Percentiles rank a stretch among this genome's conserved stretches.
Conservation (phyloP, 2,888 invertebrate genomes). For the Sarcophaga variegata region DNA sequence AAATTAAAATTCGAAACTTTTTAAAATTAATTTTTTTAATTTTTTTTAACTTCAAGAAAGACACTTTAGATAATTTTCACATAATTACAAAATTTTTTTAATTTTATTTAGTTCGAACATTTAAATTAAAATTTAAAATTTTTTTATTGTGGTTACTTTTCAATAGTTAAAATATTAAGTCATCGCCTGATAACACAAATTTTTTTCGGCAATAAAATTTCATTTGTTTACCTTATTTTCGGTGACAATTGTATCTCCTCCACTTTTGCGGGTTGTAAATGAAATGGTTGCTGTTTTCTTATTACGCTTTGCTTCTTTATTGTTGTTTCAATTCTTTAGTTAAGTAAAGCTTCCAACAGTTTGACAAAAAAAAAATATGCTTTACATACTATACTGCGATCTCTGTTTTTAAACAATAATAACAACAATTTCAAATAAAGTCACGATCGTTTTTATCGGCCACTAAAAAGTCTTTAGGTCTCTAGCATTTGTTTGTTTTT, state of each 20-base stretch:
- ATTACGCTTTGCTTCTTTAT: too few relatives aligned
- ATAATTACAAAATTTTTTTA: too few relatives aligned
- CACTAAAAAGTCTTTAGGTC: not conserved
- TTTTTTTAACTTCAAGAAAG: too few relatives aligned
- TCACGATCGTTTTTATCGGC: slow-evolving; percentile 38
- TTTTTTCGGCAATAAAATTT: not conserved
- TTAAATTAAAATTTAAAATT: too few relatives aligned
- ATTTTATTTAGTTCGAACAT: too few relatives aligned
- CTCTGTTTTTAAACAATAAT: slow-evolving; percentile 1
- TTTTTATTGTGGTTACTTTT: too few relatives aligned
- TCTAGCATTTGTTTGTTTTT: not conserved
- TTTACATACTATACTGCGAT: not conserved
- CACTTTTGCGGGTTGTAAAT: not conserved
- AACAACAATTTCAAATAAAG: slow-evolving; percentile 32
- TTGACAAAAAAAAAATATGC: not conserved
- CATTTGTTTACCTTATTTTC: not conserved
- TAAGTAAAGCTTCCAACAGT: not conserved
- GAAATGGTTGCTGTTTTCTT: not conserved
- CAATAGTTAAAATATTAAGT: too few relatives aligned
- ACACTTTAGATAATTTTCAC: too few relatives aligned
- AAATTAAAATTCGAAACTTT: too few relatives aligned
- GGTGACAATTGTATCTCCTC: not conserved
- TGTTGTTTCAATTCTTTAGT: not conserved
- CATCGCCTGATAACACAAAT: too few relatives aligned
- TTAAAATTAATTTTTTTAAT: too few relatives aligned